Percentiles rank a stretch among this genome's conserved stretches.
Conservation (phyloP, 1,140 invertebrate genomes). For the Papilio polyxenes region DNA sequence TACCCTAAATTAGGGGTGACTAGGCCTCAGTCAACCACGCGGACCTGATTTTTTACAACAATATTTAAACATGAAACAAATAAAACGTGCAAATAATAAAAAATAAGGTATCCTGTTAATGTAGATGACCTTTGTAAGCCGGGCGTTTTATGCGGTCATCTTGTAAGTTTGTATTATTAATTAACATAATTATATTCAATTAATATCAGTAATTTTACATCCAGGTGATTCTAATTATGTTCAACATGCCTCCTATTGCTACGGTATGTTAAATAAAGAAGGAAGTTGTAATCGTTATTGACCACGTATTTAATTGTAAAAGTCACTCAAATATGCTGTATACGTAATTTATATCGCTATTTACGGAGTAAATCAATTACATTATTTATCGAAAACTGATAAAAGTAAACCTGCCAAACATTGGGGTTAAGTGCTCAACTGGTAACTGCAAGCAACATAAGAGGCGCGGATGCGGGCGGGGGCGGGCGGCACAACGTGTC, state of each 20-base stretch:
- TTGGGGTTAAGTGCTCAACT: conserved; percentile 26
- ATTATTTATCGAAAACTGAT: background rate
- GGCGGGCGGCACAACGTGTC: background rate
- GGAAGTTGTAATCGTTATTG: background rate
- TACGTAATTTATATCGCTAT: background rate
- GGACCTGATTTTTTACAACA: background rate
- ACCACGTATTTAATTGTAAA: too few relatives aligned
- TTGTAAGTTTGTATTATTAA: conserved; percentile 28
- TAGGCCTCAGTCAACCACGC: too few relatives aligned
- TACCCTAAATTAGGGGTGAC: too few relatives aligned
- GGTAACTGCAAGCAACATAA: background rate
- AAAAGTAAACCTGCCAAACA: background rate
- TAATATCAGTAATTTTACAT: conserved; percentile 27
- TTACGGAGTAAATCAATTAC: background rate
- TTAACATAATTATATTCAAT: conserved; percentile 39
- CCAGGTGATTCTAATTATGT: conserved; percentile 25
- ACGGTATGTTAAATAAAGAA: background rate
- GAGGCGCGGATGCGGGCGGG: background rate
- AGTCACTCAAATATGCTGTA: background rate
- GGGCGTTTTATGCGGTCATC: conserved; percentile 1
- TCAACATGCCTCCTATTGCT: background rate
- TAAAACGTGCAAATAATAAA: conserved; percentile 6
- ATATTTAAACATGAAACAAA: background rate
- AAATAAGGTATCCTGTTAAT: background rate
- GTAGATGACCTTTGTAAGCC: conserved; percentile 21